These are phyloP conservation scores for Galerucella pusilla DNA, from an alignment of 2,888 invertebrate genomes.

Conservation along the genomic window DNA sequence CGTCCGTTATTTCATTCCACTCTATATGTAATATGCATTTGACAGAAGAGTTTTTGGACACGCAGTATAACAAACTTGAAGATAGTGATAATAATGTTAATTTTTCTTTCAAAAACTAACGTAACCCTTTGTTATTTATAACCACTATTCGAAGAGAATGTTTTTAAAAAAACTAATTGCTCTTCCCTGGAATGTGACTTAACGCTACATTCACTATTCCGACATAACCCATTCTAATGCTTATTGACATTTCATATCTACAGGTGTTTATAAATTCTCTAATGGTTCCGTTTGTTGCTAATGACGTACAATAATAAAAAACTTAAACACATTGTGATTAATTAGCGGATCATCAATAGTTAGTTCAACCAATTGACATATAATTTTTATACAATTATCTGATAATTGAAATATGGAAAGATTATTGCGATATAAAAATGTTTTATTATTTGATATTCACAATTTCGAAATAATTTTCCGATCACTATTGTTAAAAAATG, in stretches of 20 bases:
- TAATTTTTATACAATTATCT: background rate
- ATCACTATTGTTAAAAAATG: background rate
- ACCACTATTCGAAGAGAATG: background rate
- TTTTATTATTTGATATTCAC: background rate
- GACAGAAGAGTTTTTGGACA: no score
- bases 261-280: background rate
- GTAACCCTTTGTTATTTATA: background rate
- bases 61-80: no score
- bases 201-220: background rate
- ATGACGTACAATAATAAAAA: background rate
- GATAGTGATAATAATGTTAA: no score
- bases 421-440: background rate
- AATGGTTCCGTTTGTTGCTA: background rate
- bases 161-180: background rate
- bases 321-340: background rate
- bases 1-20: no score
- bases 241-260: background rate
- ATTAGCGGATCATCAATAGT: background rate
- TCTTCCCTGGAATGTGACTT: background rate
- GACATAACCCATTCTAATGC: background rate
- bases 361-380: background rate
- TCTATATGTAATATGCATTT: no score
- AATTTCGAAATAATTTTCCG: background rate
- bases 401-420: background rate
- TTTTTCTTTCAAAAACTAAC: background rate